Percentiles rank a stretch among this genome's conserved stretches.
These are phyloP conservation scores for Grantiella picta DNA, from an alignment of 2,113 vertebrate genomes.

Conservation along the genomic window DNA sequence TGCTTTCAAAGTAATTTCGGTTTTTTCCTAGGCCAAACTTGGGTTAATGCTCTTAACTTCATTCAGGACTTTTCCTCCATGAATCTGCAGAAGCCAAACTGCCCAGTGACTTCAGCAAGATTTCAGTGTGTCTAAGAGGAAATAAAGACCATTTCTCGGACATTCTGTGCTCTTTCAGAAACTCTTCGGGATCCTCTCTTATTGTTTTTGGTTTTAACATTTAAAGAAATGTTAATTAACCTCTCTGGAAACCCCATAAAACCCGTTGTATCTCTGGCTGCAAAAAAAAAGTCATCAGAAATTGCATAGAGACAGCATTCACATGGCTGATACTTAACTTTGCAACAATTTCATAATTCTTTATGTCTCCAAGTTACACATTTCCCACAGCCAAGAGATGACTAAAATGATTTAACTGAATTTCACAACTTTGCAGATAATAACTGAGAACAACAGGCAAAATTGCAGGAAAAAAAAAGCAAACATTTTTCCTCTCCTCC, in stretches of 20 bases:
- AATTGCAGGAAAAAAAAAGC: not conserved
- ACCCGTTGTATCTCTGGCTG: not conserved
- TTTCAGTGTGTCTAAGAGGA: not conserved
- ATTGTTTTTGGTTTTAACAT: not conserved
- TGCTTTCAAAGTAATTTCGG: not conserved
- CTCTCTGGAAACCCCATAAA: not conserved
- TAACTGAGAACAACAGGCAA: slow-evolving; percentile 7
- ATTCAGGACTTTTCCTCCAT: not conserved
- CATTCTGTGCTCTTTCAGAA: not conserved
- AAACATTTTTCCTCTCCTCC: not conserved
- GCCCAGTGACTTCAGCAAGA: not conserved
- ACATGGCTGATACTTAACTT: not conserved
- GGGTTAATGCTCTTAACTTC: not conserved
- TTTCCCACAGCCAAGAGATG: slow-evolving; percentile 2
- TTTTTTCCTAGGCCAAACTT: not conserved
- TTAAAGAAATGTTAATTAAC: not conserved
- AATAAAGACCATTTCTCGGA: not conserved
- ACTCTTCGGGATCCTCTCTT: not conserved
- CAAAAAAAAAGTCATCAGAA: not conserved
- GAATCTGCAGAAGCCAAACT: not conserved
- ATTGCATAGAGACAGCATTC: not conserved
- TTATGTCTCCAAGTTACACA: not conserved
- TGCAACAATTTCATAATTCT: not conserved
- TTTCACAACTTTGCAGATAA: slow-evolving; percentile 31
- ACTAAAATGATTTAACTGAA: not conserved